Conservation (phyloP, 2,888 invertebrate genomes). For the Sialis lutaria region DNA sequence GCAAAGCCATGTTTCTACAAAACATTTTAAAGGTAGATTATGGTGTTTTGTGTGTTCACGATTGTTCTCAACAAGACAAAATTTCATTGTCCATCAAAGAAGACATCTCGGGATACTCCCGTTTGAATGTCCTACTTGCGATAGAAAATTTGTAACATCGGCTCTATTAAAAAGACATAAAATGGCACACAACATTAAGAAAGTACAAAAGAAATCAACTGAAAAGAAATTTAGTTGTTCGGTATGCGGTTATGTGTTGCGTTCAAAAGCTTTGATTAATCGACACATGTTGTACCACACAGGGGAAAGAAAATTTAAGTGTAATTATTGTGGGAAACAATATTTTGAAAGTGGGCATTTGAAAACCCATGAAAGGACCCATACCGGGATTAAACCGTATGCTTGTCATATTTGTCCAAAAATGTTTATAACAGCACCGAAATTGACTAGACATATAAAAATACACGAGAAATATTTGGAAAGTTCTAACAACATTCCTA, state of each 20-base stretch:
- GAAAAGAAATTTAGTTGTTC: constrained; percentile 16
- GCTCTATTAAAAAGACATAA: constrained; percentile 10
- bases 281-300: constrained; percentile 20
- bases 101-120: constrained; percentile 11
- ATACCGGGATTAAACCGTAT: constrained; percentile 20
- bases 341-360: constrained; percentile 21
- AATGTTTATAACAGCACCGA: constrained; percentile 19
- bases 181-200: constrained; percentile 6
- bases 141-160: constrained; percentile 10
- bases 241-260: constrained; percentile 19
- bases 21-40: constrained; percentile 7
- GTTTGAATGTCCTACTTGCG: constrained; percentile 12
- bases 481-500: too few relatives aligned
- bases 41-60: constrained; percentile 13
- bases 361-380: constrained; percentile 19
- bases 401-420: constrained; percentile 18
- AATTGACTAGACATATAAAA: constrained; percentile 19
- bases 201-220: background rate
- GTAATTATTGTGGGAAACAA: constrained; percentile 17
- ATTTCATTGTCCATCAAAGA: constrained; percentile 12
- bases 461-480: constrained; percentile 12
- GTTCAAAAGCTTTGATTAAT: constrained; percentile 18
- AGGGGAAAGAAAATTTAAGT: constrained; percentile 18
- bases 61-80: constrained; percentile 11
- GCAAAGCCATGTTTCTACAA: constrained; percentile 1